Percentiles rank a stretch among this genome's conserved stretches.
phyloP scores from a whole-genome alignment of 2,113 vertebrate species.

The Oreochromis niloticus region DNA sequence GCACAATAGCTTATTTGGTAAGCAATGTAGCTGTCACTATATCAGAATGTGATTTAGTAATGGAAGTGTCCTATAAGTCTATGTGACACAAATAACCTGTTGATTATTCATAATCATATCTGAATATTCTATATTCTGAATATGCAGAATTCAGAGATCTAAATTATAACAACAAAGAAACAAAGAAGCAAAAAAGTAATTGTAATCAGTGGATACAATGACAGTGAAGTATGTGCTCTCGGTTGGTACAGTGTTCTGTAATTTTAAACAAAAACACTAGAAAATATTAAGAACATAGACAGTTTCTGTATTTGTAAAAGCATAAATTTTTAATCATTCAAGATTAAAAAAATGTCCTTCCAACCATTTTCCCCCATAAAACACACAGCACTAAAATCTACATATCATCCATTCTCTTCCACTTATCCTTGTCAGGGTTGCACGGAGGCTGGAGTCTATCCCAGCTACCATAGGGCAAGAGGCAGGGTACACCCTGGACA shows the following conservation, averaged over 20 bases:
- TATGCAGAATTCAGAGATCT: not conserved
- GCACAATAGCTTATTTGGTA: not conserved
- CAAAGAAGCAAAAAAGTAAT: not conserved
- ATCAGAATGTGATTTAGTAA: not conserved
- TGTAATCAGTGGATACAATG: not conserved
- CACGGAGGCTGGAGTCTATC: not conserved
- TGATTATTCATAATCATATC: not conserved
- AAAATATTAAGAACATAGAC: not conserved
- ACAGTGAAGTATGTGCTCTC: not conserved
- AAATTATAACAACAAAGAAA: not conserved
- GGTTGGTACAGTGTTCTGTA: not conserved
- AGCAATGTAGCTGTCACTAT: not conserved
- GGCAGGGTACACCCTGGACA: not conserved
- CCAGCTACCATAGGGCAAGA: not conserved
- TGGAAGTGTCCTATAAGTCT: not conserved
- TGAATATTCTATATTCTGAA: not conserved
- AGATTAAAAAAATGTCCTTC: not conserved
- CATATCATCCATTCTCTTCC: not conserved
- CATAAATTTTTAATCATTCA: not conserved
- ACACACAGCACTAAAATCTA: not conserved
- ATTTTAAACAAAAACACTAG: not conserved
- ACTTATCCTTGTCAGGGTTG: not conserved
- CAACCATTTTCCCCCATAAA: not conserved
- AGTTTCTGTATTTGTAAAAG: not conserved
- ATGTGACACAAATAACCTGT: not conserved